These are phyloP conservation scores for Dryobota labecula DNA, from an alignment of 2,888 invertebrate genomes.

Conservation along the genomic window DNA sequence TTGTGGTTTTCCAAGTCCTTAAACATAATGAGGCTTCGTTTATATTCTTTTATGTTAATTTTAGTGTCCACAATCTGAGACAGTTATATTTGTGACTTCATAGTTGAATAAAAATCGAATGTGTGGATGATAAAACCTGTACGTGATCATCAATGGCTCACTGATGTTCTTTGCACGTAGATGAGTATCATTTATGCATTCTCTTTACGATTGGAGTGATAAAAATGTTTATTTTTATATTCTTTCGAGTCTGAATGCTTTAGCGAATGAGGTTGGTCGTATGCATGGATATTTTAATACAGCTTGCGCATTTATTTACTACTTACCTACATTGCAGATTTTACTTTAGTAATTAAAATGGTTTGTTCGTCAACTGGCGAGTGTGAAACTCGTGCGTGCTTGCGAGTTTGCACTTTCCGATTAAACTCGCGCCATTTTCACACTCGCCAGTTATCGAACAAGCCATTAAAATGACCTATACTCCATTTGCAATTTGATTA, in stretches of 20 bases:
- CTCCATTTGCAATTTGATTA: no score
- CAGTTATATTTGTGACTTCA: constrained; percentile 29
- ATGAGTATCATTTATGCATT: constrained; percentile 24
- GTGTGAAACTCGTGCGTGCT: no score
- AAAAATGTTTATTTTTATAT: constrained; percentile 20
- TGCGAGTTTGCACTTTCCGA: no score
- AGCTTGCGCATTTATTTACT: constrained; percentile 4
- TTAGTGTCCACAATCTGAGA: constrained; percentile 12
- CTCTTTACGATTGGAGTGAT: constrained; percentile 24
- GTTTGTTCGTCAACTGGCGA: no score
- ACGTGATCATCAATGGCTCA: constrained; percentile 23
- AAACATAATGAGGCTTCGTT: constrained; percentile 10
- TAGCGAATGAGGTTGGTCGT: constrained; percentile 7
- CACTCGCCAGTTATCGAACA: no score
- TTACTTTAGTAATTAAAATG: not conserved
- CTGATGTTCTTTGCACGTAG: constrained; percentile 10
- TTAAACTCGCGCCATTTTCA: no score
- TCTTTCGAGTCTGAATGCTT: constrained; percentile 3
- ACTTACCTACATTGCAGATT: not conserved
- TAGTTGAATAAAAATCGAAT: constrained; percentile 40
- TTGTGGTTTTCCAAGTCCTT: constrained; percentile 20
- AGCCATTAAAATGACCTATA: no score
- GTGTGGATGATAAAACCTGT: constrained; percentile 32
- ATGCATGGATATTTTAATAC: not conserved
- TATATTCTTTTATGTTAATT: constrained; percentile 44